phyloP scores from a whole-genome alignment of 1,140 invertebrate genomes.

The Calephelis nemesis region DNA sequence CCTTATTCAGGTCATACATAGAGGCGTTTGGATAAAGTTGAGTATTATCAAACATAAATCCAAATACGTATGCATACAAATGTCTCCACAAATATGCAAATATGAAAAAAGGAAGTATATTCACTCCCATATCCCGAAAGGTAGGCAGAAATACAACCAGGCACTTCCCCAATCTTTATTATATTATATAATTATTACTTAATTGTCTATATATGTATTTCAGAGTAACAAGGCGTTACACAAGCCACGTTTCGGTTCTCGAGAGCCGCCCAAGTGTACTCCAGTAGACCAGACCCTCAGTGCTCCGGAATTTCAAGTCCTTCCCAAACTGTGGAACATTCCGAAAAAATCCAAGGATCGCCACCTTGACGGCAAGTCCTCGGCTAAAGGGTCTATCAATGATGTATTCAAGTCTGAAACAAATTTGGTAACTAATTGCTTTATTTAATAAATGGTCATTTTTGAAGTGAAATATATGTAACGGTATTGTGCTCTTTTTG shows the following conservation, averaged over 20 bases:
- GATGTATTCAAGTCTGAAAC: constrained; percentile 29
- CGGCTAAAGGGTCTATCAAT: constrained; percentile 24
- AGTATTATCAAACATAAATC: too few relatives aligned
- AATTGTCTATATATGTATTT: background rate
- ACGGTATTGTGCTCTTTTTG: too few relatives aligned
- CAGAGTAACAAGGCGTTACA: constrained; percentile 22
- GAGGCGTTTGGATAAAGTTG: too few relatives aligned
- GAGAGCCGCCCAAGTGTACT: constrained; percentile 24
- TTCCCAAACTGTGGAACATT: constrained; percentile 33
- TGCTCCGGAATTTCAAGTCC: constrained; percentile 23
- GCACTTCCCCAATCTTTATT: too few relatives aligned
- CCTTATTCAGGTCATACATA: too few relatives aligned
- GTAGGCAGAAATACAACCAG: too few relatives aligned
- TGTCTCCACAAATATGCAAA: too few relatives aligned
- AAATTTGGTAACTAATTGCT: constrained; percentile 27
- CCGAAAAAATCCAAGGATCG: constrained; percentile 27
- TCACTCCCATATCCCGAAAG: too few relatives aligned
- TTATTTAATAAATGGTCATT: background rate
- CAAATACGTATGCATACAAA: too few relatives aligned
- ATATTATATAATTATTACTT: too few relatives aligned
- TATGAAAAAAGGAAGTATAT: too few relatives aligned
- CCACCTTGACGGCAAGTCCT: constrained; percentile 4
- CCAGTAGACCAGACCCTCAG: constrained; percentile 28
- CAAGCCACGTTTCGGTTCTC: constrained; percentile 24
- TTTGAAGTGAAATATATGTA: background rate